These are phyloP conservation scores for Psilanteris sp. DNA, from an alignment of 1,140 invertebrate species.

Conservation along the genomic window DNA sequence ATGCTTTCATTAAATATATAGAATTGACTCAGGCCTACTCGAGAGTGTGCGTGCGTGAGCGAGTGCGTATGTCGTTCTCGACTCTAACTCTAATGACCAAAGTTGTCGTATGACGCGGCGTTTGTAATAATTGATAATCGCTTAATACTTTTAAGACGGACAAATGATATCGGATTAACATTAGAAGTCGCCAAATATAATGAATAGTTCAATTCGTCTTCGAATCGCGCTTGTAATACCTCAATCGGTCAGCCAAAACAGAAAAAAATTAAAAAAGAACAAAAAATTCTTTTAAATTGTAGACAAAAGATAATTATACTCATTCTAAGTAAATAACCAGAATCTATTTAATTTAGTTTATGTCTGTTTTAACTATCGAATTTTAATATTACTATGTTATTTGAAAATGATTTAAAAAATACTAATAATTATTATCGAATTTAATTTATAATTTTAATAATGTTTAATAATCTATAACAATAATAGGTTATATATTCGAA, in stretches of 20 bases:
- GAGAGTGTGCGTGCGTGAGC: constrained; percentile 39
- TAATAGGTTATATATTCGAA: no score
- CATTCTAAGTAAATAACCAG: no score
- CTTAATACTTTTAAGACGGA: constrained; percentile 61
- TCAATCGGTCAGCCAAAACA: constrained; percentile 52
- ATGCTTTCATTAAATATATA: constrained; percentile 48
- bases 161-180: constrained; percentile 44
- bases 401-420: no score
- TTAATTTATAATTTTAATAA: constrained; percentile 1
- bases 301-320: no score
- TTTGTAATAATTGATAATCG: constrained; percentile 60
- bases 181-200: constrained; percentile 60
- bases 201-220: constrained; percentile 51
- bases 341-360: no score
- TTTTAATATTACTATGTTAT: no score
- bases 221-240: constrained; percentile 39
- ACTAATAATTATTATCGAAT: no score
- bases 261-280: neutral
- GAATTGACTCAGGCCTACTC: constrained; percentile 63
- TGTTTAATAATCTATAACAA: no score
- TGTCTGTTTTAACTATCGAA: no score
- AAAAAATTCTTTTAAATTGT: no score
- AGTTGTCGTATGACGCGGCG: constrained; percentile 58
- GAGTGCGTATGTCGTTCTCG: constrained; percentile 49
- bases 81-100: constrained; percentile 62